Conservation (phyloP, 2,113 vertebrate genomes). For the Nesoenas mayeri region DNA sequence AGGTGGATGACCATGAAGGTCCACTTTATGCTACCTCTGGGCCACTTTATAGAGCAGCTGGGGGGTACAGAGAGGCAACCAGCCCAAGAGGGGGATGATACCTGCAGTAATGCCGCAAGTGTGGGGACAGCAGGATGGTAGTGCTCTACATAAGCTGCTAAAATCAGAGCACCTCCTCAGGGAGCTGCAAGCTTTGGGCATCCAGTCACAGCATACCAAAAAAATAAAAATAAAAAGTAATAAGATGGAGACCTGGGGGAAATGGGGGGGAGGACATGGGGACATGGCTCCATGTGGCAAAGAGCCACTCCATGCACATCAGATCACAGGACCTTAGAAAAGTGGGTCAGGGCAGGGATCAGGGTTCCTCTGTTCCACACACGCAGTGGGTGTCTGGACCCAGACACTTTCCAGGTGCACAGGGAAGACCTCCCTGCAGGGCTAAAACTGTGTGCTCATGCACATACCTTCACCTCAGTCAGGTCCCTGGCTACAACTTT, state of each 20-base stretch:
- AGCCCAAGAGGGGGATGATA: neutral
- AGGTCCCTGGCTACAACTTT: neutral
- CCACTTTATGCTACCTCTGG: neutral
- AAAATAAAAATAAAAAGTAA: constrained; percentile 6
- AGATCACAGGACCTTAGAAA: neutral
- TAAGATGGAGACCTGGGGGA: neutral
- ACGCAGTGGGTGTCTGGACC: fast-evolving
- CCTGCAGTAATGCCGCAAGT: fast-evolving
- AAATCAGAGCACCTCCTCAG: constrained; percentile 42
- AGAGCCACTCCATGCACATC: fast-evolving
- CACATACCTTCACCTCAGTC: neutral
- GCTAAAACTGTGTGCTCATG: neutral
- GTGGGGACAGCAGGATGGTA: neutral
- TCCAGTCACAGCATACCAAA: neutral
- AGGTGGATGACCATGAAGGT: neutral
- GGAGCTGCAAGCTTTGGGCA: constrained; percentile 35
- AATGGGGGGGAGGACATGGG: fast-evolving
- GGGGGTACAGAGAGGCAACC: neutral
- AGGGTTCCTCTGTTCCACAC: neutral
- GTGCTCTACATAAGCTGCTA: constrained; percentile 13
- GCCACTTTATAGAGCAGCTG: neutral
- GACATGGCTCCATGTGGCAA: neutral
- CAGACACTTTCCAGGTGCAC: neutral
- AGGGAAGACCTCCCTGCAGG: neutral
- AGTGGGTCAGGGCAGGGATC: neutral